Percentiles rank a stretch among this genome's conserved stretches.
Evolutionary conservation across 2,888 invertebrate species (phyloP).

Genomic region (Coelopa pilipes): DNA sequence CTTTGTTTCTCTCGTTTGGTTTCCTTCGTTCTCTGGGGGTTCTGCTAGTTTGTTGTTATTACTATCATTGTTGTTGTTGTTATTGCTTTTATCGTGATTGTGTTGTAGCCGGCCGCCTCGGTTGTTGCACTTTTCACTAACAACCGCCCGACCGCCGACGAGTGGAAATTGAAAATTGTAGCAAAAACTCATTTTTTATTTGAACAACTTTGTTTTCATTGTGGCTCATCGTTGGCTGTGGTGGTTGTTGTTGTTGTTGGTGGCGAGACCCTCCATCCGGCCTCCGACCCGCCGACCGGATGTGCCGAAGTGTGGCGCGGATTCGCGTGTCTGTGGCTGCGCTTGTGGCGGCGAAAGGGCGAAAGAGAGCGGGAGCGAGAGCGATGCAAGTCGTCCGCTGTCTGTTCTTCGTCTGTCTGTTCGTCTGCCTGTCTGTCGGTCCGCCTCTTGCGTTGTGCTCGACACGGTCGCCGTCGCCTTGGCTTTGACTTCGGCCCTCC

Average conservation of each 20-base stretch:
- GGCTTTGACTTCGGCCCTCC: too few species aligned
- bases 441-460: not conserved
- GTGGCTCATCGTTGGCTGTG: too few species aligned
- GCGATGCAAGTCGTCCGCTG: too few species aligned
- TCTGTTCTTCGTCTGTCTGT: too few species aligned
- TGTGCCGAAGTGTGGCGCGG: conserved; percentile 35
- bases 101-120: conserved; percentile 27
- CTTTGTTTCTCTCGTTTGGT: conserved; percentile 9
- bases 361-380: too few species aligned
- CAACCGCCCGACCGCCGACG: not conserved
- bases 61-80: not conserved
- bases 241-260: not conserved
- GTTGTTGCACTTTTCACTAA: conserved; percentile 36
- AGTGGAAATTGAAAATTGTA: conserved; percentile 17
- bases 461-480: conserved; percentile 15
- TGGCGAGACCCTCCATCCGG: conserved; percentile 9
- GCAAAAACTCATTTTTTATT: not conserved
- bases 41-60: conserved; percentile 2
- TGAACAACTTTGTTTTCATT: too few species aligned
- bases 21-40: not conserved
- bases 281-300: conserved; percentile 23
- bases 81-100: conserved; percentile 23
- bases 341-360: not conserved
- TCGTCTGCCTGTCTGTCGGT: not conserved
- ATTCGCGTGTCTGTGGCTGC: conserved; percentile 16